Evolutionary conservation across 2,113 vertebrate species (phyloP).

Genomic region (Dicrurus megarhynchus): DNA sequence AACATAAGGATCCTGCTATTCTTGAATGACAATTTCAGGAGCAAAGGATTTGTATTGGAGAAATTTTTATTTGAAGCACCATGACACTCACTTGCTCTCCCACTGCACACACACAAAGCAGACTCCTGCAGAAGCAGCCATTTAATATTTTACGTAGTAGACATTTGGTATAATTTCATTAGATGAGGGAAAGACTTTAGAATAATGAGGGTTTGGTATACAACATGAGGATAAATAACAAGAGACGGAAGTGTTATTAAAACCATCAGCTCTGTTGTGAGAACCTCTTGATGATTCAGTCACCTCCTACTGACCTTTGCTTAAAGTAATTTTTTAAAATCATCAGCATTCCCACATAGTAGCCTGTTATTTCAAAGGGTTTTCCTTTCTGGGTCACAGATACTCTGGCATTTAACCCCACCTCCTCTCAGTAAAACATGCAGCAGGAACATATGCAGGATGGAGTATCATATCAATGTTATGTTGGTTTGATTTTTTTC

Average conservation of each 20-base stretch:
- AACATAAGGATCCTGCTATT: background rate
- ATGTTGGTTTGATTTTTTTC: background rate
- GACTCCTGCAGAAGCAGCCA: background rate
- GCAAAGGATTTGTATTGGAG: background rate
- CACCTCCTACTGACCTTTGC: background rate
- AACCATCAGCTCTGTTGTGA: background rate
- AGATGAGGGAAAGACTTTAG: background rate
- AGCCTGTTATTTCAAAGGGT: background rate
- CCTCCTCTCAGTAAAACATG: background rate
- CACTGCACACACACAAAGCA: rapidly evolving
- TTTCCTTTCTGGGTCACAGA: constrained; percentile 1
- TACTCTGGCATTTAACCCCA: background rate
- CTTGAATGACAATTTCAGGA: background rate
- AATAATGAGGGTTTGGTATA: background rate
- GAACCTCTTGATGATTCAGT: background rate
- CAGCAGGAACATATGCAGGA: background rate
- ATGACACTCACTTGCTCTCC: background rate
- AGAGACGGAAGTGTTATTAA: background rate
- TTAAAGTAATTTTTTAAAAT: background rate
- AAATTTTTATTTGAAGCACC: background rate
- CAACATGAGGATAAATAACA: background rate
- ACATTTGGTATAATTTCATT: background rate
- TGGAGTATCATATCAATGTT: background rate
- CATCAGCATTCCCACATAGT: background rate
- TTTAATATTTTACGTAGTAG: background rate